Base-by-base conservation (phyloP, 1,140 invertebrate genomes). In the Trinorchestia longiramus region DNA sequence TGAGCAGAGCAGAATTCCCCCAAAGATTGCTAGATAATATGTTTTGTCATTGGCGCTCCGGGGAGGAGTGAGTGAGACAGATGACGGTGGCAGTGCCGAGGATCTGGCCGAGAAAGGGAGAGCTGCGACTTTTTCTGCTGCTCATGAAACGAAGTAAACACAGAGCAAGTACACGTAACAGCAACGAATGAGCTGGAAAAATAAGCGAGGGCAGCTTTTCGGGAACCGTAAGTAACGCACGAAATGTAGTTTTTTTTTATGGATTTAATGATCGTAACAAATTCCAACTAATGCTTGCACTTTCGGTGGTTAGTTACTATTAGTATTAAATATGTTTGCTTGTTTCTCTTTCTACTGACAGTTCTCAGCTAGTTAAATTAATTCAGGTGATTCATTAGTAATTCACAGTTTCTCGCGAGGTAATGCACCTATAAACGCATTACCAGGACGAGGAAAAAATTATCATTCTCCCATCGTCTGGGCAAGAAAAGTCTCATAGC, bases 31-130 rank as follows among this genome's bases (percentile, higher is more conserved):
- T 42, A 94, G 92, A 94, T 94, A 94, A 94, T 94, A 47, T 94
- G 92, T 94, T 94, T 94, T 94, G 92, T 94, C 92, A 94, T 94
- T 94, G 92, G 43, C 43, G 43, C 43, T 94, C 43, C 41, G 43
- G 92, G 92, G 92, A 43, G 43, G 92, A 94, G 92, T 94, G 92
- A 94, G 92, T 94, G 92, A 94, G 92, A 94, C 92, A 94, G 92
- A 94, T 94, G 92, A 94, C 88, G 88, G 15, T 94, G 92, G 92
- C 92, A 94, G 44, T 43, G 8, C 88, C 88, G 43, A 94, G 92
- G 92, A 94, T 44, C 92, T 44, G 41, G 92, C 43, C 88, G 88
- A 40, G 43, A 45, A 44, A 94, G 92, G 44, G 92, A 94, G 92
- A 45, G 44, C 36, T 44, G 92, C 36, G 40, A 45, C 43, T 94